Evolutionary conservation across 2,113 vertebrate species (phyloP).

Genomic region (Psettodes erumei): DNA sequence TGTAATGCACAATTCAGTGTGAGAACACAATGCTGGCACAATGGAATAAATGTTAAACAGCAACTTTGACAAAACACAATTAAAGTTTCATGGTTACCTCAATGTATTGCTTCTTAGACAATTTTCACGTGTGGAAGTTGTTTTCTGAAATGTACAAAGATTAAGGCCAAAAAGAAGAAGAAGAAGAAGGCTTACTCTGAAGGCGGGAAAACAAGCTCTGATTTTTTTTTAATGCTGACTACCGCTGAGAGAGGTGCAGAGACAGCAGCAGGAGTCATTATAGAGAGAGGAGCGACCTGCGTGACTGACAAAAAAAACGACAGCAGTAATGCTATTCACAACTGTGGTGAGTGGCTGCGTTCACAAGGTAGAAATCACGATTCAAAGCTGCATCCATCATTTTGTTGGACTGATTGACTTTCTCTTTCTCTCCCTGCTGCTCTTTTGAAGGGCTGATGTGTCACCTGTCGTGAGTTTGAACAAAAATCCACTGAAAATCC

Average conservation of each 20-base stretch:
- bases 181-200: background rate
- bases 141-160: background rate
- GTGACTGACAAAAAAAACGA: constrained; percentile 15
- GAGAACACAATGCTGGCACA: background rate
- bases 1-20: background rate
- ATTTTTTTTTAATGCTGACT: background rate
- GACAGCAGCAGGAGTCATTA: constrained; percentile 5
- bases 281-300: constrained; percentile 4
- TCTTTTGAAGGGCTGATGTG: background rate
- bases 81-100: constrained; percentile 6
- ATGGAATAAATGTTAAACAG: constrained; percentile 4
- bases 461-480: constrained; percentile 17
- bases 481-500: background rate
- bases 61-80: constrained; percentile 8
- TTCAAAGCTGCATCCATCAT: constrained; percentile 5
- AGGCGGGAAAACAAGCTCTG: constrained; percentile 1
- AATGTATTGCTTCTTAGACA: background rate
- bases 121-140: background rate
- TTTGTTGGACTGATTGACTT: constrained; percentile 2
- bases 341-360: background rate
- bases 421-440: constrained; percentile 1
- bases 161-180: background rate
- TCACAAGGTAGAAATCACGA: background rate
- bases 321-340: constrained; percentile 2
- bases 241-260: background rate